Conservation (phyloP, 1,140 invertebrate species). For the Rhyzopertha dominica region DNA sequence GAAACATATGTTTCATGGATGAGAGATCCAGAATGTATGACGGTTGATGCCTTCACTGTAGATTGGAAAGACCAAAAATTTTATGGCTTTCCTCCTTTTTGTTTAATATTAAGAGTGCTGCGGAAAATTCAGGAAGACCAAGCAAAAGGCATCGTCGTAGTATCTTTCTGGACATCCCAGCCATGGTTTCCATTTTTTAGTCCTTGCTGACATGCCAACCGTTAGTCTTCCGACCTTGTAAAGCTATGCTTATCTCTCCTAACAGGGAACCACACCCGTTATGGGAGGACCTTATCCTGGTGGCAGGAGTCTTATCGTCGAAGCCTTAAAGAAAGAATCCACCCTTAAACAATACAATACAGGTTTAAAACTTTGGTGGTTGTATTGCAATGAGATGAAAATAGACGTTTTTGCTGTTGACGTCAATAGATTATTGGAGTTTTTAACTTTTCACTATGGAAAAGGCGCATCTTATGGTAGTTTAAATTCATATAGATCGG, state of each 20-base stretch:
- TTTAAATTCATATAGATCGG: no score
- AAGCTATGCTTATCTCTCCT: constrained; percentile 3
- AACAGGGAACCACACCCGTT: constrained; percentile 5
- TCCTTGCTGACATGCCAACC: constrained; percentile 23
- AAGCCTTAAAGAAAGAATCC: no score
- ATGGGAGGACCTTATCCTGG: constrained; percentile 1
- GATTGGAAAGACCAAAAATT: neutral
- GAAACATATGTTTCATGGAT: neutral
- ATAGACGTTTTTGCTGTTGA: no score
- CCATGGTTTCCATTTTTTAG: no score
- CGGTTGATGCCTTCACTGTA: neutral
- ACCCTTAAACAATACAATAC: no score
- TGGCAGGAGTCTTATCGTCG: no score
- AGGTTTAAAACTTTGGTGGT: no score
- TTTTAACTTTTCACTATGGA: no score
- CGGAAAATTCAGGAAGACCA: neutral
- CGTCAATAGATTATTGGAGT: no score
- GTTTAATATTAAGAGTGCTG: neutral
- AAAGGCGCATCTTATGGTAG: no score
- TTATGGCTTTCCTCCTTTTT: constrained; percentile 1
- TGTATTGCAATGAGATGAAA: no score
- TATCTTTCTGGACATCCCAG: neutral
- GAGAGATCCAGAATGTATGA: neutral
- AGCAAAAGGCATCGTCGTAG: neutral
- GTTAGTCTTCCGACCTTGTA: constrained; percentile 1